Conservation (phyloP, 2,113 vertebrate species). For the Glaucomys volans region DNA sequence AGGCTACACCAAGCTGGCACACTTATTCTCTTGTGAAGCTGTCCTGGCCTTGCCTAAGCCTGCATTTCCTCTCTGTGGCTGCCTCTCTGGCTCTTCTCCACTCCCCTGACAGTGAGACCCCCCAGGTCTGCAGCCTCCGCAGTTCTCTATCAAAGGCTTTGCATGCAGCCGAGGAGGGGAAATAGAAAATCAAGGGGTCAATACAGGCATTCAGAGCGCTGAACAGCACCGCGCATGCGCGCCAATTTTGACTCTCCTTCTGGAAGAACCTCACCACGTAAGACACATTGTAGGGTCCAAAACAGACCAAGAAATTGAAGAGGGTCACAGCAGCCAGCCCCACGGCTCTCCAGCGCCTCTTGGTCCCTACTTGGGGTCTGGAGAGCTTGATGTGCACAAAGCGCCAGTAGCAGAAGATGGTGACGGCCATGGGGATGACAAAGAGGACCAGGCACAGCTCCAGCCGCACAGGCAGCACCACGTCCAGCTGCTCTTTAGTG, state of each 20-base stretch:
- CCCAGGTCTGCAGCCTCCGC: constrained; percentile 48
- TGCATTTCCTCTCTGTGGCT: not conserved
- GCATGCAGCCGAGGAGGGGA: constrained; percentile 90
- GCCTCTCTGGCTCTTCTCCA: not conserved
- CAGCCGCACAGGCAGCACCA: constrained; percentile 80
- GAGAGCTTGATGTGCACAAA: constrained; percentile 82
- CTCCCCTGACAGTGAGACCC: accelerated
- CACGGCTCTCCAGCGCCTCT: constrained; percentile 79
- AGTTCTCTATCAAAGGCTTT: constrained; percentile 78
- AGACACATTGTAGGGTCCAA: constrained; percentile 93
- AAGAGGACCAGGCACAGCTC: constrained; percentile 85
- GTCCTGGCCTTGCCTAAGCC: not conserved
- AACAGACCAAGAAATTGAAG: constrained; percentile 84
- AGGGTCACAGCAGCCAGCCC: constrained; percentile 84
- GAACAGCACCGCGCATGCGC: constrained; percentile 88
- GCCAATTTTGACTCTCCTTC: constrained; percentile 87
- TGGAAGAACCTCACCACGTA: constrained; percentile 90
- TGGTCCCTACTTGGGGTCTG: constrained; percentile 77
- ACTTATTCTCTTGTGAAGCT: not conserved
- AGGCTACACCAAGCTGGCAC: no score
- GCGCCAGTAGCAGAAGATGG: constrained; percentile 84
- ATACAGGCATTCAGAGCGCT: constrained; percentile 93
- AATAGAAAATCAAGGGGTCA: constrained; percentile 95
- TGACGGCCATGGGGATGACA: constrained; percentile 82
- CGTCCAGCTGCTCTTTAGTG: accelerated